phyloP scores from a whole-genome alignment of 2,888 invertebrate species.

The Phortica magna region DNA sequence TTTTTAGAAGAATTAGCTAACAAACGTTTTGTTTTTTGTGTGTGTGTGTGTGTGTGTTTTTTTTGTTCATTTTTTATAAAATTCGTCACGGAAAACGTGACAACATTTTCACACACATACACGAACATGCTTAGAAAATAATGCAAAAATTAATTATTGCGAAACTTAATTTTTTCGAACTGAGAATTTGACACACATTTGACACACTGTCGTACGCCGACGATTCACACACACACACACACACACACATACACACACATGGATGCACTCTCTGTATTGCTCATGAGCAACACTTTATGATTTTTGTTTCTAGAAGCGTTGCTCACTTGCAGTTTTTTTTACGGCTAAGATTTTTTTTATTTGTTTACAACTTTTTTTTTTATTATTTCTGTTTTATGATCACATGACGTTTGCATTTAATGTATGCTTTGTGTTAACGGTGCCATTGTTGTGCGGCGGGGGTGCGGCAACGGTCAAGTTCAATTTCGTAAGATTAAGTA shows the following conservation, averaged over 20 bases:
- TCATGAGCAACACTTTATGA: neutral
- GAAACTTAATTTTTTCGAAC: constrained; percentile 50
- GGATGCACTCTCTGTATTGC: neutral
- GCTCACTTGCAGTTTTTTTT: neutral
- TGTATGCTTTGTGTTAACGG: neutral
- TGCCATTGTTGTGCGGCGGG: too few species aligned
- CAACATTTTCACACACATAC: constrained; percentile 63
- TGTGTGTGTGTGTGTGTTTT: too few species aligned
- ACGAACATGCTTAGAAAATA: constrained; percentile 26
- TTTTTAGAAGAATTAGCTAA: constrained; percentile 65
- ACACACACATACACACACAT: constrained; percentile 16
- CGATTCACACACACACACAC: constrained; percentile 5
- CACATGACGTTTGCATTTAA: neutral
- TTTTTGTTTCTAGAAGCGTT: neutral
- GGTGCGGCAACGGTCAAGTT: too few species aligned
- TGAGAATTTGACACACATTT: constrained; percentile 64
- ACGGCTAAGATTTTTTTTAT: neutral
- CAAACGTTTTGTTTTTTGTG: constrained; percentile 56
- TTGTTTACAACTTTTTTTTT: neutral
- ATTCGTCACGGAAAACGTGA: constrained; percentile 71
- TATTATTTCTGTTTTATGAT: constrained; percentile 4
- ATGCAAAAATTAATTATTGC: constrained; percentile 56
- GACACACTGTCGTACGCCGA: constrained; percentile 52
- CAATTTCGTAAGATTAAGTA: too few species aligned
- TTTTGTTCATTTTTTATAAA: constrained; percentile 42